A percentile compares a stretch with the other conserved stretches of the same genome.
These are phyloP conservation scores for Drosophila teissieri DNA, from an alignment of 1,140 invertebrate species.

Conservation along the genomic window DNA sequence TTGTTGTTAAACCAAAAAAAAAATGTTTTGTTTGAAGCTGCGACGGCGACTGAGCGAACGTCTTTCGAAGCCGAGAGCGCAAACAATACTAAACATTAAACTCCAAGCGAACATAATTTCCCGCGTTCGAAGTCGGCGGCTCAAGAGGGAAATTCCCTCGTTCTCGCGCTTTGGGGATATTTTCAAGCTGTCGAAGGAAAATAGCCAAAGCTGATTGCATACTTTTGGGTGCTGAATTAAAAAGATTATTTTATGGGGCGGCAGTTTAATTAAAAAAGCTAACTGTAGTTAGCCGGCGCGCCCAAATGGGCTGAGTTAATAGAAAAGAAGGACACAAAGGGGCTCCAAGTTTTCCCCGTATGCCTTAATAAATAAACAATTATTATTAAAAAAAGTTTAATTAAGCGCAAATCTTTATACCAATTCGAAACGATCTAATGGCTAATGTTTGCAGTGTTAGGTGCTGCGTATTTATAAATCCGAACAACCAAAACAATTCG, in stretches of 20 bases:
- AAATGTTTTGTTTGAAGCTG: slow-evolving; percentile 30
- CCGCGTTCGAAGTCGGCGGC: slow-evolving; percentile 30
- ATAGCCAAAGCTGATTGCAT: slow-evolving; percentile 19
- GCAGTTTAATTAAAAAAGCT: no score
- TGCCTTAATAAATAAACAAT: no score
- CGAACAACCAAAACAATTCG: background rate
- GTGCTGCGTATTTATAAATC: background rate
- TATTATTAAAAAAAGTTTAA: no score
- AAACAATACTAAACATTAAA: slow-evolving; percentile 20
- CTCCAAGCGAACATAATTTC: slow-evolving; percentile 36
- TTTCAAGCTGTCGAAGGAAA: background rate
- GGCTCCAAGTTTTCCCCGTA: no score
- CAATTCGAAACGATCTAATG: no score
- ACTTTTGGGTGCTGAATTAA: slow-evolving; percentile 21
- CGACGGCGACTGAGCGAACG: slow-evolving; percentile 19
- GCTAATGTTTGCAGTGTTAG: no score
- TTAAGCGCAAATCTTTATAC: background rate
- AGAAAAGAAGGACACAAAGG: no score
- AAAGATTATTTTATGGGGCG: background rate
- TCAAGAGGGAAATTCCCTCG: slow-evolving; percentile 27
- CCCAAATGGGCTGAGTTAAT: no score
- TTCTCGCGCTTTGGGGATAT: slow-evolving; percentile 1
- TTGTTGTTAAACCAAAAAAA: slow-evolving; percentile 28
- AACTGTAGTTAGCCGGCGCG: no score
- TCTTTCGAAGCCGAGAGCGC: slow-evolving; percentile 25